Percentiles rank a stretch among this genome's conserved stretches.
Conservation (phyloP, 2,113 vertebrate genomes). For the Gymnogyps californianus region DNA sequence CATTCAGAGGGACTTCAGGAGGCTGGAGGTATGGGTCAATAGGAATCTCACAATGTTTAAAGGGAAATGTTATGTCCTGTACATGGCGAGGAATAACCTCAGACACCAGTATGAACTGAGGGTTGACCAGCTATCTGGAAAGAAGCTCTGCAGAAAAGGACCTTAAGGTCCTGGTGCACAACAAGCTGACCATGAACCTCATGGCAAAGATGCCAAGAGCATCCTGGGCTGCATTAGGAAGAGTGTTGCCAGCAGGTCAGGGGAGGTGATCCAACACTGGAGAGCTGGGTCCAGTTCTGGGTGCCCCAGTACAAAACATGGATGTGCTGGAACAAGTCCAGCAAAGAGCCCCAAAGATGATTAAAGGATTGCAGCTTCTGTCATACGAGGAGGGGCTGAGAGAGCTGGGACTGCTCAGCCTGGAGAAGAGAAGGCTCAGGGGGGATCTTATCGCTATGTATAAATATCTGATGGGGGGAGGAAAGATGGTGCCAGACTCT, state of each 20-base stretch:
- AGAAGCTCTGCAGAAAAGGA: neutral
- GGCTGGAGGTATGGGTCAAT: neutral
- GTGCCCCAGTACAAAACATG: neutral
- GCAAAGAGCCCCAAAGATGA: neutral
- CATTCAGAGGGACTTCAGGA: neutral
- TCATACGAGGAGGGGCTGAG: neutral
- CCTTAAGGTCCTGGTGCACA: neutral
- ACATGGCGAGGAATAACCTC: neutral
- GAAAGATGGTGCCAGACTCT: neutral
- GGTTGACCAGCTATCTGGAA: neutral
- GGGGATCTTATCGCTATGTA: neutral
- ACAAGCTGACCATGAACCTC: neutral
- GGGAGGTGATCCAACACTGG: neutral
- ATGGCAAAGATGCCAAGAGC: neutral
- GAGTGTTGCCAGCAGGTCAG: neutral
- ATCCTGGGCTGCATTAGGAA: neutral
- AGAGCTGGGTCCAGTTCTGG: neutral
- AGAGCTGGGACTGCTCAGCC: neutral
- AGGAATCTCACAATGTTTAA: neutral
- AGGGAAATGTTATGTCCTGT: neutral
- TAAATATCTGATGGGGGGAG: neutral
- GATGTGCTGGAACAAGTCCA: neutral
- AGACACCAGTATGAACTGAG: neutral
- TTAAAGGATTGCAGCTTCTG: neutral
- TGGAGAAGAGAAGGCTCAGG: neutral